Evolutionary conservation across 2,113 vertebrate genomes (phyloP).

Genomic region (Meleagris gallopavo): DNA sequence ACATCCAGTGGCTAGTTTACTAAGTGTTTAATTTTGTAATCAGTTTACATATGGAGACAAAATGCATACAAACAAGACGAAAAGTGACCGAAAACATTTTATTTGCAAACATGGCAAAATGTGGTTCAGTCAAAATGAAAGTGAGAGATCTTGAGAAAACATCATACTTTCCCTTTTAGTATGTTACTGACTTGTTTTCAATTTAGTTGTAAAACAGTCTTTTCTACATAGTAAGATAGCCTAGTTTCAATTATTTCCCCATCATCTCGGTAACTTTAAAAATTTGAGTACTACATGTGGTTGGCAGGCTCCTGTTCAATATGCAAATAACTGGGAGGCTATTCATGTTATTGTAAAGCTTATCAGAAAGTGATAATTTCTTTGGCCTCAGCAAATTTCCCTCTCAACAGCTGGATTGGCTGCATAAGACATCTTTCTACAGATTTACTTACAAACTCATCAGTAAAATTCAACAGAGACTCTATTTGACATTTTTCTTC

Average conservation of each 20-base stretch:
- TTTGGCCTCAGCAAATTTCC: not conserved
- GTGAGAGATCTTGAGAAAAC: not conserved
- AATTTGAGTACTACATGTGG: not conserved
- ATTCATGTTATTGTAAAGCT: not conserved
- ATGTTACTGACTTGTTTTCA: not conserved
- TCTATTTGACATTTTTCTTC: not conserved
- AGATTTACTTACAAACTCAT: not conserved
- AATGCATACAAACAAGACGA: not conserved
- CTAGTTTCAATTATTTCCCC: not conserved
- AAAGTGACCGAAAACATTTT: not conserved
- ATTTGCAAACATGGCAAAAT: not conserved
- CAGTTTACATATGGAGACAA: not conserved
- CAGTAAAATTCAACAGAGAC: not conserved
- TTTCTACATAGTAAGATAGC: not conserved
- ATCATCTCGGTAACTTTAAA: not conserved
- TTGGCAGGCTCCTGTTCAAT: not conserved
- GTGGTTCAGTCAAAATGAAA: not conserved
- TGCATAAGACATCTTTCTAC: not conserved
- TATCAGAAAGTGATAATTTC: not conserved
- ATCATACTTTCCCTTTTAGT: not conserved
- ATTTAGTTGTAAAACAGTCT: not conserved
- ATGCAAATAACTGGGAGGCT: not conserved
- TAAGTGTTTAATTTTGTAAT: not conserved
- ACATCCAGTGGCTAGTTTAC: accelerated
- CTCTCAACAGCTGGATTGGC: not conserved